A percentile compares a stretch with the other conserved stretches of the same genome.
Evolutionary conservation across 2,888 invertebrate genomes (phyloP).

Genomic region (Prenolepis imparis): DNA sequence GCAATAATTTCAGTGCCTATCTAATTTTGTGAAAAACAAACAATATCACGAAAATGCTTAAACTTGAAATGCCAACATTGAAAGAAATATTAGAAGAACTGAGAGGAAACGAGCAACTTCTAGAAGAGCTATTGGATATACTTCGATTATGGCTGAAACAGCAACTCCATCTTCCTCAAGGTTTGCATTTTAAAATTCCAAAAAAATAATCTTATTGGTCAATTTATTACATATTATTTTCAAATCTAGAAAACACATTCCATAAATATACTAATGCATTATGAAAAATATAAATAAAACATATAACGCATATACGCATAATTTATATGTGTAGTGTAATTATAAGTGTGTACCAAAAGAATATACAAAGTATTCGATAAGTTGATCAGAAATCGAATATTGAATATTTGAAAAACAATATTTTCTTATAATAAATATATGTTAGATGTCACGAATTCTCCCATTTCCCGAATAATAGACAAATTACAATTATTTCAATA

Average conservation of each 20-base stretch:
- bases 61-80: background rate
- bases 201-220: background rate
- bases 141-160: slow-evolving; percentile 82
- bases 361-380: no score
- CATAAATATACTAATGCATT: background rate
- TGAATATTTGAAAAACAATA: no score
- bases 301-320: background rate
- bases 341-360: no score
- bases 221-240: background rate
- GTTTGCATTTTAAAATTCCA: slow-evolving; percentile 59
- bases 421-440: no score
- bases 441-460: no score
- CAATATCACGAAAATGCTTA: background rate
- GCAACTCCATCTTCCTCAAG: slow-evolving; percentile 85
- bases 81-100: slow-evolving; percentile 71
- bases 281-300: no score
- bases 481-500: no score
- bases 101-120: slow-evolving; percentile 73
- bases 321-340: background rate
- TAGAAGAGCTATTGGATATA: slow-evolving; percentile 75
- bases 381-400: no score
- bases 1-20: background rate
- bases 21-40: background rate
- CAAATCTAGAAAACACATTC: background rate
- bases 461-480: no score